Conservation (phyloP, 2,888 invertebrate genomes). For the Nasonovia ribisnigri region DNA sequence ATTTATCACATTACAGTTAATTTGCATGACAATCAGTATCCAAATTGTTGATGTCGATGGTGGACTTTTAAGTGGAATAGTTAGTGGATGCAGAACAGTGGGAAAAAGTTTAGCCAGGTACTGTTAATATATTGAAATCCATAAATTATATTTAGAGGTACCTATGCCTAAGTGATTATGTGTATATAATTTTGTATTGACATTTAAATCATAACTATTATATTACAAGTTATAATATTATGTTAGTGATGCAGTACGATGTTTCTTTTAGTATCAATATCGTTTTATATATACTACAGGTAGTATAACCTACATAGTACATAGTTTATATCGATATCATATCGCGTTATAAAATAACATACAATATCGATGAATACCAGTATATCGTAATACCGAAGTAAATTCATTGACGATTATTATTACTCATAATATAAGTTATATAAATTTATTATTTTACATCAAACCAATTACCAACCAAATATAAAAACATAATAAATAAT, state of each 20-base stretch:
- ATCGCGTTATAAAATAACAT: not conserved
- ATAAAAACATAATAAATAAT: not conserved
- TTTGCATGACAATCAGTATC: not conserved
- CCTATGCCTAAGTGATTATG: not conserved
- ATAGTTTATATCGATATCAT: no score
- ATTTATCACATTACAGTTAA: slow-evolving; percentile 20
- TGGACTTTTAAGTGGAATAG: fast-evolving
- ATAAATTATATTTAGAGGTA: not conserved
- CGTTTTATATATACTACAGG: no score
- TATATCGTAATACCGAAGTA: not conserved
- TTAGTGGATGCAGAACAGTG: fast-evolving
- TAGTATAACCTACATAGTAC: no score
- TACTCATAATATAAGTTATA: not conserved
- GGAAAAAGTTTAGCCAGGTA: not conserved
- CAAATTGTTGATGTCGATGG: not conserved
- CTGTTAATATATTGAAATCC: not conserved
- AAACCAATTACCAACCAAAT: no score
- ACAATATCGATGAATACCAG: not conserved
- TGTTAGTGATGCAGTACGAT: not conserved
- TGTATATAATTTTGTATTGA: not conserved
- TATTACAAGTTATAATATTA: not conserved
- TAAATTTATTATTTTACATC: no score
- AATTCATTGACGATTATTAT: not conserved
- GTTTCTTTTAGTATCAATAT: not conserved
- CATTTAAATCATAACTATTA: not conserved